A percentile compares a stretch with the other conserved stretches of the same genome.
These are phyloP conservation scores for Calyptommatus sinebrachiatus DNA, from an alignment of 2,113 vertebrate species.

Conservation along the genomic window DNA sequence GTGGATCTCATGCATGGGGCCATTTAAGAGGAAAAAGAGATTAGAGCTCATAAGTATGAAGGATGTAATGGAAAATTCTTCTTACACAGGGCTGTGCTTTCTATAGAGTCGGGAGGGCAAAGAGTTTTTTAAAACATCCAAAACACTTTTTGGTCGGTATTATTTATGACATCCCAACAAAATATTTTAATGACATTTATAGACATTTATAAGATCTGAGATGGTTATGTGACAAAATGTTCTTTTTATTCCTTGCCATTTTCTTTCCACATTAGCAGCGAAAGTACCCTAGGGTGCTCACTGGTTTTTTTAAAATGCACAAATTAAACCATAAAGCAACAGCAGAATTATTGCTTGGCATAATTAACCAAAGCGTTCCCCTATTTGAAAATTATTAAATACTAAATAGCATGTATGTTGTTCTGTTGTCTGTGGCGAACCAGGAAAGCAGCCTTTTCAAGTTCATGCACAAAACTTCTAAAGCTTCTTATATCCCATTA, in stretches of 20 bases:
- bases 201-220: conserved; percentile 11
- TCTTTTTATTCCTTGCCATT: neutral
- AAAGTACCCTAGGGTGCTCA: neutral
- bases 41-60: neutral
- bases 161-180: neutral
- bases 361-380: conserved; percentile 17
- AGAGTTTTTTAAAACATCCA: neutral
- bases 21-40: neutral
- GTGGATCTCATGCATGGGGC: neutral
- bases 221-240: neutral
- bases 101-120: neutral
- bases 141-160: neutral
- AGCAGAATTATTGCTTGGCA: conserved; percentile 11
- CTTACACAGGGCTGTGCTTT: neutral
- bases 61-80: too few relatives aligned
- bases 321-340: conserved; percentile 13
- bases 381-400: conserved; percentile 11
- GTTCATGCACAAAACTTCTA: conserved; percentile 39
- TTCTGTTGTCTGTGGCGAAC: conserved; percentile 28
- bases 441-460: conserved; percentile 27
- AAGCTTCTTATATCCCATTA: conserved; percentile 29
- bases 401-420: conserved; percentile 10
- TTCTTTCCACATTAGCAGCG: neutral
- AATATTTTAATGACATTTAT: neutral
- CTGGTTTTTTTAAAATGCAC: conserved; percentile 9